A percentile compares a stretch with the other conserved stretches of the same genome.
These are phyloP conservation scores for Stenchaetothrips biformis DNA, from an alignment of 2,888 invertebrate genomes.

Conservation along the genomic window DNA sequence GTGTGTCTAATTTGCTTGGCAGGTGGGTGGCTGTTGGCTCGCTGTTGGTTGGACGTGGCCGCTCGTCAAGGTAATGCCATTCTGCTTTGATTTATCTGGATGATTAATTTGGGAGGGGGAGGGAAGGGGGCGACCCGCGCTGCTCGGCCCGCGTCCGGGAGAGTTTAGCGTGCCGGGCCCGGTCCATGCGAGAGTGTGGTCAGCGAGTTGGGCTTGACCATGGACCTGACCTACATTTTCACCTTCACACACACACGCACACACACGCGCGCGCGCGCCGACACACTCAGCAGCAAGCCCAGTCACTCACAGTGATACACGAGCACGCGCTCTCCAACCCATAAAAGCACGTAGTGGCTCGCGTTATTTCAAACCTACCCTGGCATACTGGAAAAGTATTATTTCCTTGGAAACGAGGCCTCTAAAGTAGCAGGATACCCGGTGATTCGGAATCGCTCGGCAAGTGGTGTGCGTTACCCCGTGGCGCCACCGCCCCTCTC, in stretches of 20 bases:
- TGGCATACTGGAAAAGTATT: too few species aligned
- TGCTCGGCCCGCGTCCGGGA: too few species aligned
- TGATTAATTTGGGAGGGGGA: not conserved
- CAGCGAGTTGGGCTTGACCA: slow-evolving; percentile 6
- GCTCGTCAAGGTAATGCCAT: not conserved
- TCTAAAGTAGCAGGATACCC: too few species aligned
- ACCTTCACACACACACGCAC: not conserved
- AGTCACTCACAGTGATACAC: not conserved
- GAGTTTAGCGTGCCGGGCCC: not conserved
- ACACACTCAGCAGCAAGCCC: not conserved
- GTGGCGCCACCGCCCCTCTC: too few species aligned
- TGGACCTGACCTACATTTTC: slow-evolving; percentile 22
- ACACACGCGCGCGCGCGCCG: not conserved
- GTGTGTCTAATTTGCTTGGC: not conserved
- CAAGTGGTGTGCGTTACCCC: too few species aligned
- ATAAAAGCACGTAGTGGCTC: not conserved
- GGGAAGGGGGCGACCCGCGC: not conserved
- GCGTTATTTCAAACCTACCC: too few species aligned
- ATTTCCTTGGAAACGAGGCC: too few species aligned
- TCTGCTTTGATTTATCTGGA: slow-evolving; percentile 1
- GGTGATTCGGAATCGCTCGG: too few species aligned
- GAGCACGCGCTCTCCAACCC: not conserved
- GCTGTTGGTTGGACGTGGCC: not conserved
- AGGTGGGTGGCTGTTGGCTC: slow-evolving; percentile 5
- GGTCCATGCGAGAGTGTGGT: not conserved